Percentiles rank a stretch among this genome's conserved stretches.
These are phyloP conservation scores for honey bee (Apis mellifera) DNA, from an alignment of 1,140 invertebrate species.

Conservation along the genomic window Amel_HAv3.1 CM009936.2:11343001-11343500, in stretches of 20 bases:
- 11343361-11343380: background rate
- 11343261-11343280: slow-evolving; percentile 33
- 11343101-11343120: no score
- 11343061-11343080: no score
- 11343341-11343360: background rate
- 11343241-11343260: slow-evolving; percentile 60
- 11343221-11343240: slow-evolving; percentile 56
- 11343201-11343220: slow-evolving; percentile 38
- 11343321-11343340: background rate
- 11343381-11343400: background rate
- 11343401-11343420: background rate
- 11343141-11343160: slow-evolving; percentile 5
- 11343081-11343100: no score
- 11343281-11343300: slow-evolving; percentile 28
- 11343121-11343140: background rate
- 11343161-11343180: background rate
- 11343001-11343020: slow-evolving; percentile 14
- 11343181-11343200: slow-evolving; percentile 4
- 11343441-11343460: background rate
- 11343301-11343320: background rate
- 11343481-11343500: background rate
- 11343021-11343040: no score
- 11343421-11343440: background rate
- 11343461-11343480: background rate
- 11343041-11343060: no score